Percentiles rank a stretch among this genome's conserved stretches.
phyloP scores from a whole-genome alignment of 2,797 vertebrate species.

The Numenius phaeopus region DNA sequence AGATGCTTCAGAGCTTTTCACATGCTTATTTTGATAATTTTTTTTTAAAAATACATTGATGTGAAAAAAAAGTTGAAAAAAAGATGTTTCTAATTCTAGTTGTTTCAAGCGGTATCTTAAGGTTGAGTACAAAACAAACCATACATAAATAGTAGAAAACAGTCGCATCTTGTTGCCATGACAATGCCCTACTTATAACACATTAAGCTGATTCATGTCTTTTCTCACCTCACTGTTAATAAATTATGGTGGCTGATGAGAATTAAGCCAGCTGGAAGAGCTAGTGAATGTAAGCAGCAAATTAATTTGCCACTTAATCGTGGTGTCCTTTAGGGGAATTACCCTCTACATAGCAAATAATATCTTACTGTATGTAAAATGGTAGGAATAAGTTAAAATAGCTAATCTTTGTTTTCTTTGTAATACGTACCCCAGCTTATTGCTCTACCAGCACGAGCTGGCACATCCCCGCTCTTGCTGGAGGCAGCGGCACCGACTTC shows the following conservation, averaged over 20 bases:
- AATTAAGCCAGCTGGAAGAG: constrained; percentile 79
- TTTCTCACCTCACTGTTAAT: constrained; percentile 85
- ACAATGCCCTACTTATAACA: constrained; percentile 85
- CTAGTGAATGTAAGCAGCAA: constrained; percentile 70
- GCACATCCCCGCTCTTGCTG: neutral
- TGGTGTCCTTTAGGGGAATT: constrained; percentile 51
- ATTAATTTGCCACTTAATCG: constrained; percentile 78
- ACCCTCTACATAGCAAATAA: constrained; percentile 14
- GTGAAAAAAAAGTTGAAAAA: constrained; percentile 28
- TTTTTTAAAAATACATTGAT: constrained; percentile 20
- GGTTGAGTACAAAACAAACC: constrained; percentile 81
- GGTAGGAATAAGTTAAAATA: constrained; percentile 2
- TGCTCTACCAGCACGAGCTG: neutral
- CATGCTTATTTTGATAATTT: neutral
- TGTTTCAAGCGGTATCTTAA: constrained; percentile 72
- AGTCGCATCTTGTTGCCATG: constrained; percentile 85
- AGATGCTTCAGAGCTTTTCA: constrained; percentile 12
- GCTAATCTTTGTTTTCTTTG: constrained; percentile 25
- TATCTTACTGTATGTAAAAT: constrained; percentile 5
- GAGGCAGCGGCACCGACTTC: neutral
- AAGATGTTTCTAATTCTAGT: constrained; percentile 75
- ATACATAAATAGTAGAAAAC: constrained; percentile 83
- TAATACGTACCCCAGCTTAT: neutral
- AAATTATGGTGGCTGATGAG: constrained; percentile 83
- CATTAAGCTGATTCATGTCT: constrained; percentile 87